Evolutionary conservation across 2,113 vertebrate genomes (phyloP).

Genomic region (Lepidothrix coronata): DNA sequence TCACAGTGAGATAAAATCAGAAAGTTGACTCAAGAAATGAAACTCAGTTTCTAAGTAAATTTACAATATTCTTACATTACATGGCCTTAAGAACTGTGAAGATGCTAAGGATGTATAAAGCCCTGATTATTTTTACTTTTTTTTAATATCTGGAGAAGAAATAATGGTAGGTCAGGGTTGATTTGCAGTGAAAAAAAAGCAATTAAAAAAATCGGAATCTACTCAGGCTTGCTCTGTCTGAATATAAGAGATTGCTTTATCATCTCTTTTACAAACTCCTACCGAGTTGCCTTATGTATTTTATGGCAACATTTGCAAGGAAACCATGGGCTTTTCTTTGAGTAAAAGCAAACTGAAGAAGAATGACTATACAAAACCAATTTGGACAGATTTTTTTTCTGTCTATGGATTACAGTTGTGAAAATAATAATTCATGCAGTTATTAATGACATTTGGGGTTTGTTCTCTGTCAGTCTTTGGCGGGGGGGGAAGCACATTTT

Average conservation of each 20-base stretch:
- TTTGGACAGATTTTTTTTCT: not conserved
- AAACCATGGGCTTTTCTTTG: not conserved
- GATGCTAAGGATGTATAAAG: not conserved
- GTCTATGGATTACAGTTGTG: not conserved
- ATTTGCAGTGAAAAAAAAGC: not conserved
- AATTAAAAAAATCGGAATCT: not conserved
- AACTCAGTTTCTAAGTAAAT: not conserved
- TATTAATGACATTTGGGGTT: not conserved
- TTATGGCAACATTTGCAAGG: not conserved
- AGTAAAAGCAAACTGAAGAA: not conserved
- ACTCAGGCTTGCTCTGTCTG: not conserved
- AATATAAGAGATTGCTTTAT: not conserved
- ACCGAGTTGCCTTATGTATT: not conserved
- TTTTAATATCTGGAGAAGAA: not conserved
- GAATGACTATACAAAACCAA: not conserved
- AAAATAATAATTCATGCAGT: slow-evolving; percentile 1
- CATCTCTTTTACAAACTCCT: not conserved
- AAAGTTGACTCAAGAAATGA: not conserved
- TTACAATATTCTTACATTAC: not conserved
- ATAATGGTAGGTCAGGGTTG: not conserved
- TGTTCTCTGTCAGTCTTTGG: not conserved
- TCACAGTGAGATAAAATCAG: not conserved
- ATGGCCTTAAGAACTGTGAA: not conserved
- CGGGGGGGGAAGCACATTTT: not conserved
- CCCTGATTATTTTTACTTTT: accelerated